Evolutionary conservation across 2,888 invertebrate species (phyloP), one percentile per base, ranked within the genome.

Genomic region (Dasypolia templi): DNA sequence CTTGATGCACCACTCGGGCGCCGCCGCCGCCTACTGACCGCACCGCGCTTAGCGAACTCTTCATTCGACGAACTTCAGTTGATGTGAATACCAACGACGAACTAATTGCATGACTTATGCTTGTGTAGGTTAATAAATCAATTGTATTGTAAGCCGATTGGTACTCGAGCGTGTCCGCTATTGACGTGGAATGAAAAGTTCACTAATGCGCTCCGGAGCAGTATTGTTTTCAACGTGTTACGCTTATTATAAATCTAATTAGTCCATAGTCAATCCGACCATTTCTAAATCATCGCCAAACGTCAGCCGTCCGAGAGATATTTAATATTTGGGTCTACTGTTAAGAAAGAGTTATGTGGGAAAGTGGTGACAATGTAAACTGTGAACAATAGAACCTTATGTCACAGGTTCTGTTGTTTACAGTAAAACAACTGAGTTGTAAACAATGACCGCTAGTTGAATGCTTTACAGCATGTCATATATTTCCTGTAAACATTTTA

Each of bases 21-120:
- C 98, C 58, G 97, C 98, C 75, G 97, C 98, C 76, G 98, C 98
- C 67, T 98, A 98, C 96, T 98, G 97, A 97, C 97, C 96, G 71
- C 95, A 96, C 77, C 96, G 95, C 96, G 95, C 95, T 95, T 96
- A 96, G 95, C 93, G 93, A 92, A 94, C 95, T 95, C 92, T 95
- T 95, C 94, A 95, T 94, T 96, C 93, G 91, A 94, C 92, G 93
- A 84, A 71, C 44, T 65, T 77, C 87, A 83, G 80, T 73, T 86
- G 77, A 82, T 62, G 77, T 39, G 72, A 83, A 77, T 67, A 79
- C 83, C 76, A 77, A 67, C 46, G 56, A 70, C 39, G 65, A 62
- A 55, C 70, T 70, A 55, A 81, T 77, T 66, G 73, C 76, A 76
- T 75, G 66, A 65, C 58, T 42, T 62, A 62, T 61, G 75, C 66